A percentile compares a stretch with the other conserved stretches of the same genome.
These are phyloP conservation scores for Mechanitis mazaeus DNA, from an alignment of 2,888 invertebrate genomes.

Conservation along the genomic window DNA sequence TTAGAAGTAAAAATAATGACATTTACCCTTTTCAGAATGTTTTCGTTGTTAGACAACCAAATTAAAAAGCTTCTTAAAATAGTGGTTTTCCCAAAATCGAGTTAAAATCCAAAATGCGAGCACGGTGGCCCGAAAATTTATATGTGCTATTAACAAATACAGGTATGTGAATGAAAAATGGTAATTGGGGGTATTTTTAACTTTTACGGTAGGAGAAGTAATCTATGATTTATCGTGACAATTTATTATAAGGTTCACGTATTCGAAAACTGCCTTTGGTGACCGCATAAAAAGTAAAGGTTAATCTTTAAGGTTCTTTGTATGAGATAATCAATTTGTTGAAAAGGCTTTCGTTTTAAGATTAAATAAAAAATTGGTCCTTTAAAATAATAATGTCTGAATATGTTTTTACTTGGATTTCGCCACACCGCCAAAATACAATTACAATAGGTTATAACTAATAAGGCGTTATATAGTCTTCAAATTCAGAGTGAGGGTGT, in stretches of 20 bases:
- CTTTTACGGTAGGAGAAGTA: slow-evolving; percentile 55
- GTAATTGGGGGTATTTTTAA: slow-evolving; percentile 32
- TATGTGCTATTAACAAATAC: slow-evolving; percentile 35
- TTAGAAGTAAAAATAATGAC: neutral
- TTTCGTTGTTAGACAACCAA: neutral
- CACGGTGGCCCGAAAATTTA: slow-evolving; percentile 55
- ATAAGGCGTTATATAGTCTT: no score
- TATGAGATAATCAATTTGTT: neutral
- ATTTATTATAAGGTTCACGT: slow-evolving; percentile 46
- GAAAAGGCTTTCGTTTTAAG: neutral
- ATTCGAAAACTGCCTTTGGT: neutral
- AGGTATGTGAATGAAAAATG: slow-evolving; percentile 34
- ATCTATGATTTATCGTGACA: slow-evolving; percentile 54
- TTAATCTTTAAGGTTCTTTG: neutral
- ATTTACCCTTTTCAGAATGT: no score
- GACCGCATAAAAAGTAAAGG: neutral
- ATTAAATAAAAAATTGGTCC: no score
- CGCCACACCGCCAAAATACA: no score
- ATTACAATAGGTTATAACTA: no score
- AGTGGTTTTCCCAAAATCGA: no score
- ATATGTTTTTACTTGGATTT: no score
- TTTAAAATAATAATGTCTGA: no score
- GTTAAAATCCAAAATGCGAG: slow-evolving; percentile 6
- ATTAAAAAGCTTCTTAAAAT: no score
- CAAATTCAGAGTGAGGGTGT: no score